Percentiles rank a stretch among this genome's conserved stretches.
Conservation (phyloP, 2,113 vertebrate genomes). For the Strigops habroptila region DNA sequence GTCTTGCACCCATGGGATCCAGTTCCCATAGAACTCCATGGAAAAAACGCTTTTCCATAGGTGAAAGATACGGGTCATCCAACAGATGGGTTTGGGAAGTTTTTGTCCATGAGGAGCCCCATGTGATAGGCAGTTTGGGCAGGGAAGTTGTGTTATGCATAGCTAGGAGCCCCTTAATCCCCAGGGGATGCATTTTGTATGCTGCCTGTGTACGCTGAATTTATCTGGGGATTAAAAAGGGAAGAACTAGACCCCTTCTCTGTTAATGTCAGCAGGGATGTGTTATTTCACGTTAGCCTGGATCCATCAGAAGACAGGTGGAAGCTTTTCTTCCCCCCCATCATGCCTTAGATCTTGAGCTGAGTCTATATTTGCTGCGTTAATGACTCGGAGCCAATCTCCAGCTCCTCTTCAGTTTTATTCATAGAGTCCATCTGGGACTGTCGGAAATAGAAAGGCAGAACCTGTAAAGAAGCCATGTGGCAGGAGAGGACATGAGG, state of each 20-base stretch:
- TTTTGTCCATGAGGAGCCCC: not conserved
- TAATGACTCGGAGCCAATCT: constrained; percentile 62
- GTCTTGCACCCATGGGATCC: fast-evolving
- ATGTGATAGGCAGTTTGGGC: not conserved
- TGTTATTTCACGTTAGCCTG: not conserved
- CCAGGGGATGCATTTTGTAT: not conserved
- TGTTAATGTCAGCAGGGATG: fast-evolving
- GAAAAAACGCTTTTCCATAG: not conserved
- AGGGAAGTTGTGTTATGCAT: not conserved
- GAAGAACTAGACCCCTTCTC: not conserved
- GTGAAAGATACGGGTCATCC: fast-evolving
- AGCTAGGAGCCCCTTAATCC: not conserved
- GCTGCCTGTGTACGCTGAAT: fast-evolving
- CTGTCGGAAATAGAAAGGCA: constrained; percentile 62
- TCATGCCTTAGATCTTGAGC: constrained; percentile 1
- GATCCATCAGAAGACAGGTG: not conserved
- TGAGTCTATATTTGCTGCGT: constrained; percentile 46
- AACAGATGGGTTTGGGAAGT: not conserved
- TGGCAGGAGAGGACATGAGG: constrained; percentile 47
- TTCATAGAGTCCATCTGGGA: constrained; percentile 66
- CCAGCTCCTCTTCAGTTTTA: constrained; percentile 55
- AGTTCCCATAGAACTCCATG: not conserved
- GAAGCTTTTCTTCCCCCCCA: not conserved
- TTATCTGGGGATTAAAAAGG: not conserved
- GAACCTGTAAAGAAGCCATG: constrained; percentile 45